A percentile compares a stretch with the other conserved stretches of the same genome.
phyloP scores from a whole-genome alignment of 2,113 vertebrate species.

The Chelonoidis abingdonii region DNA sequence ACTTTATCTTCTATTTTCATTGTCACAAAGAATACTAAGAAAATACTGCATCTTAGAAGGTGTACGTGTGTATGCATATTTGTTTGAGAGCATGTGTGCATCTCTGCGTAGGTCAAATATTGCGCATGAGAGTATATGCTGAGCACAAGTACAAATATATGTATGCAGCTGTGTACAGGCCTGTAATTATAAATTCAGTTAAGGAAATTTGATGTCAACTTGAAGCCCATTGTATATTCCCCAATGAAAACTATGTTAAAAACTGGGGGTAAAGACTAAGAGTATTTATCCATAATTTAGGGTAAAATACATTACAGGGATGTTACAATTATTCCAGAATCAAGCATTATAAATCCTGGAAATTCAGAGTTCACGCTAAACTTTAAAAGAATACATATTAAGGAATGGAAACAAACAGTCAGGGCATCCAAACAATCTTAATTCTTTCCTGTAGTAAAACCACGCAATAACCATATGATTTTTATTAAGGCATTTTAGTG shows the following conservation, averaged over 20 bases:
- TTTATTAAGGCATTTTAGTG: background rate
- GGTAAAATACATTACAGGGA: background rate
- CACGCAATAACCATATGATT: background rate
- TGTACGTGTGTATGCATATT: background rate
- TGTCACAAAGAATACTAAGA: background rate
- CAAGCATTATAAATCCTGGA: background rate
- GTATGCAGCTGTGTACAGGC: background rate
- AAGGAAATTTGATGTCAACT: background rate
- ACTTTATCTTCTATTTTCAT: background rate
- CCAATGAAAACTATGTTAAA: background rate
- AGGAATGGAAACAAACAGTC: background rate
- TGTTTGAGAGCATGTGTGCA: background rate
- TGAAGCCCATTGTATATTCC: background rate
- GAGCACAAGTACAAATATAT: background rate
- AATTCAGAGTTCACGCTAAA: background rate
- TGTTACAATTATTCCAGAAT: background rate
- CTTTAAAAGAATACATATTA: background rate
- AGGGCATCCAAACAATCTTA: background rate
- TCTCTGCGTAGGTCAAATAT: background rate
- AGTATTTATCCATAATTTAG: background rate
- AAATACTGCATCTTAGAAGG: background rate
- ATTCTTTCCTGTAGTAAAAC: background rate
- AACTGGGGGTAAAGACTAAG: background rate
- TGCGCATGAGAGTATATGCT: background rate
- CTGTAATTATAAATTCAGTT: background rate